Evolutionary conservation across 35 echinoderm and acorn worm species (phyloP).

Genomic region (Hemicentrotus pulcherrimus): DNA sequence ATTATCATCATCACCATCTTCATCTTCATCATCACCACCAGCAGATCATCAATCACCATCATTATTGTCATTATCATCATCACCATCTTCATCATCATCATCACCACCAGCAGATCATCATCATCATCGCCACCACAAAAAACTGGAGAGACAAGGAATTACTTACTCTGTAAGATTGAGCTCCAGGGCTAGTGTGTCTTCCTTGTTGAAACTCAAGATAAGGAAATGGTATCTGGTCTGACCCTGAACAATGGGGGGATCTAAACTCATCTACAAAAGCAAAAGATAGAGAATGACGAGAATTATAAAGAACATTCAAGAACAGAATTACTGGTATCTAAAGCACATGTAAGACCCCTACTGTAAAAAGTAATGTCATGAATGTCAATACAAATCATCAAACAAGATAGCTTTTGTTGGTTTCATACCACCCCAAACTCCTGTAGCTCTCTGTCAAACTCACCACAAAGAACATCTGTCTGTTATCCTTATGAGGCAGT

Average conservation of each 20-base stretch:
- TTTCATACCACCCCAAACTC: too few relatives aligned
- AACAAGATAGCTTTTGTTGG: too few relatives aligned
- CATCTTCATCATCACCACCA: constrained; percentile 57
- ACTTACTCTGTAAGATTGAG: constrained; percentile 88
- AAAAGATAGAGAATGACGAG: background rate
- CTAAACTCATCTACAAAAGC: constrained; percentile 79
- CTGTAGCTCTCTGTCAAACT: constrained; percentile 14
- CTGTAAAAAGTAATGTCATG: too few relatives aligned
- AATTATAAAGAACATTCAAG: too few relatives aligned
- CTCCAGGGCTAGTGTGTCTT: constrained; percentile 72
- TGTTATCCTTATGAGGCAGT: constrained; percentile 82
- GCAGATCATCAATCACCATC: constrained; percentile 34
- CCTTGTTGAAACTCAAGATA: constrained; percentile 90
- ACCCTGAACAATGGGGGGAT: constrained; percentile 96
- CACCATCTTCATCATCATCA: constrained; percentile 57
- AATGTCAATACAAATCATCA: too few relatives aligned
- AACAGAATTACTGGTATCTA: too few relatives aligned
- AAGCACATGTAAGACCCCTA: too few relatives aligned
- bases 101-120: background rate
- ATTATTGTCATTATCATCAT: constrained; percentile 48
- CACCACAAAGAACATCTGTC: constrained; percentile 99
- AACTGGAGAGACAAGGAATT: background rate
- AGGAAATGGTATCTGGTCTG: constrained; percentile 96
- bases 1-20: constrained; percentile 57
- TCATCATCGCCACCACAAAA: background rate